These are phyloP conservation scores for Xanthostigma xanthostigma DNA, from an alignment of 2,888 invertebrate species.

Conservation along the genomic window DNA sequence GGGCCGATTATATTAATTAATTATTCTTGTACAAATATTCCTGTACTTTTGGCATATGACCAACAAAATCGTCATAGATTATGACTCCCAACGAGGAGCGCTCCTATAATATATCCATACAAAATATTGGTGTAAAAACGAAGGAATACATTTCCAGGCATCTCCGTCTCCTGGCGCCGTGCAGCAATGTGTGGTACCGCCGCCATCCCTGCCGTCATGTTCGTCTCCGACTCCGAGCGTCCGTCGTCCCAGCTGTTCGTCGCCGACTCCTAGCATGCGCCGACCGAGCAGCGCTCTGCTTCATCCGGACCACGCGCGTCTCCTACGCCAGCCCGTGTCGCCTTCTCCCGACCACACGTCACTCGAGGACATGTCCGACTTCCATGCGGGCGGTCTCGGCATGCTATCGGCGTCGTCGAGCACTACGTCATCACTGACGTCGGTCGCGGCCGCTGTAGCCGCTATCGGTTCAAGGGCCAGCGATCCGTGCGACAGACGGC, in stretches of 20 bases:
- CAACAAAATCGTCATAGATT: too few species aligned
- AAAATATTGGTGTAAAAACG: background rate
- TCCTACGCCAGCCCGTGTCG: constrained; percentile 32
- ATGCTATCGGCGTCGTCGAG: constrained; percentile 35
- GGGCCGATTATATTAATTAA: too few species aligned
- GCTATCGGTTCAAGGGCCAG: constrained; percentile 21
- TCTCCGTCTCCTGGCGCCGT: constrained; percentile 35
- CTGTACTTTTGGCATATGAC: too few species aligned
- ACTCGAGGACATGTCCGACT: constrained; percentile 31
- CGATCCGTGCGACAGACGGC: constrained; percentile 32
- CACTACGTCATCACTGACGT: constrained; percentile 42
- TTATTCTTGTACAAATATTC: too few species aligned
- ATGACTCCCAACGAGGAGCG: too few species aligned
- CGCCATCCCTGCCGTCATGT: constrained; percentile 17
- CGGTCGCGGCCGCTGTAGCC: constrained; percentile 27
- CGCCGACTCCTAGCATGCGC: constrained; percentile 28
- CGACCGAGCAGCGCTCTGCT: constrained; percentile 42
- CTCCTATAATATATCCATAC: too few species aligned
- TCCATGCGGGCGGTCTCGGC: constrained; percentile 24
- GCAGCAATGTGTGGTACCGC: constrained; percentile 10
- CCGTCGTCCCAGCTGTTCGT: constrained; percentile 11
- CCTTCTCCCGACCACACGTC: constrained; percentile 29
- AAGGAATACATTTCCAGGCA: constrained; percentile 26
- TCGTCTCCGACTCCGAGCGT: background rate
- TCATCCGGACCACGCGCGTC: constrained; percentile 54